Conservation (phyloP, 2,113 vertebrate species). For the Campylomormyrus numenius region DNA sequence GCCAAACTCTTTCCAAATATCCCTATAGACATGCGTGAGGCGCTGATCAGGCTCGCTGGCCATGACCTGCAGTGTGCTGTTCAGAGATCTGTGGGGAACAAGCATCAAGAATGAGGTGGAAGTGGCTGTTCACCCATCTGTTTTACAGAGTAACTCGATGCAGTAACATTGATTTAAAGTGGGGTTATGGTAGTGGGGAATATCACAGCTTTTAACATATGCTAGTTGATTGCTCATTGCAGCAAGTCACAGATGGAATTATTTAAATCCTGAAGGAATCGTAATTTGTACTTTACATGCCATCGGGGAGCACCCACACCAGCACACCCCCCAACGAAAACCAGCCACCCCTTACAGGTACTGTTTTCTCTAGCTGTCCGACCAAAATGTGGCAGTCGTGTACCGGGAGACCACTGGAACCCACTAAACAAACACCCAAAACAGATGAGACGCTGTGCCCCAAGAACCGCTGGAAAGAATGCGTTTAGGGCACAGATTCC, state of each 20-base stretch:
- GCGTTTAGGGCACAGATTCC: neutral
- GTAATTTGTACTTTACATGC: neutral
- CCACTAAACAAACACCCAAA: neutral
- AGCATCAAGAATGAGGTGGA: neutral
- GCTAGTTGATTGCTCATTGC: neutral
- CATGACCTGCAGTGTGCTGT: neutral
- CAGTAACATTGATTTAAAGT: neutral
- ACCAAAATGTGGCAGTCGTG: neutral
- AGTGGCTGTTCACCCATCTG: neutral
- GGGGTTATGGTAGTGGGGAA: neutral
- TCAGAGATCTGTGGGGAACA: neutral
- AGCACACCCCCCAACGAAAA: neutral
- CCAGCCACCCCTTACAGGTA: neutral
- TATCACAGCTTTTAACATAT: neutral
- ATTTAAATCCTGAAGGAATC: neutral
- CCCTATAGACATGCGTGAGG: neutral
- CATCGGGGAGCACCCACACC: neutral
- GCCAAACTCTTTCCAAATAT: neutral
- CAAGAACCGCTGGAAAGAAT: neutral
- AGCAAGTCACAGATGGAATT: neutral
- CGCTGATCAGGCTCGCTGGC: neutral
- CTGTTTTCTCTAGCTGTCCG: neutral
- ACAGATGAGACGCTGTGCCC: neutral
- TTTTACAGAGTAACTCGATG: neutral
- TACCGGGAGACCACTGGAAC: neutral